These are phyloP conservation scores for Cataglyphis hispanica DNA, from an alignment of 1,140 invertebrate species.

Conservation along the genomic window DNA sequence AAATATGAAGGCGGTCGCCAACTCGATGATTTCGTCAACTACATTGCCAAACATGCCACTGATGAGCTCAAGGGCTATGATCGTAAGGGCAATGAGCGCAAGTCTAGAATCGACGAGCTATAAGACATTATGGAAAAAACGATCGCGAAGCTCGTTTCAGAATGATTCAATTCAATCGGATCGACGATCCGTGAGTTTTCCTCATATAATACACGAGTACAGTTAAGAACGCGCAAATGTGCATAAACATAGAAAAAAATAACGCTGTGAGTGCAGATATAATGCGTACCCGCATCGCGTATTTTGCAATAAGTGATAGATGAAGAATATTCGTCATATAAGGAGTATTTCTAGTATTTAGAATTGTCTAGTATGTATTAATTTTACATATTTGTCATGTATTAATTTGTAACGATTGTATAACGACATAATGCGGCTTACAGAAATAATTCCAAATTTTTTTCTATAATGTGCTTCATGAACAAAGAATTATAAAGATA, in stretches of 20 bases:
- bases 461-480: slow-evolving; percentile 53
- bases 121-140: slow-evolving; percentile 79
- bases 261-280: slow-evolving; percentile 45
- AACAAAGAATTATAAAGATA: slow-evolving; percentile 32
- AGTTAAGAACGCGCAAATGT: not conserved
- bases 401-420: slow-evolving; percentile 68
- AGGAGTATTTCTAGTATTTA: slow-evolving; percentile 51
- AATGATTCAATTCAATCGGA: slow-evolving; percentile 18
- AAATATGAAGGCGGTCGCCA: slow-evolving; percentile 98
- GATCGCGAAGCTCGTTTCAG: slow-evolving; percentile 21
- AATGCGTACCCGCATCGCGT: not conserved
- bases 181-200: slow-evolving; percentile 45
- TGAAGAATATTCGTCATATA: slow-evolving; percentile 6
- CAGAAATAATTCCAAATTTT: slow-evolving; percentile 65
- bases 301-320: slow-evolving; percentile 43
- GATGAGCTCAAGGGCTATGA: slow-evolving; percentile 95
- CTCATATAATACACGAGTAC: slow-evolving; percentile 30
- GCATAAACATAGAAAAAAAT: not conserved
- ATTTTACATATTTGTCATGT: slow-evolving; percentile 58
- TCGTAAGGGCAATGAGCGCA: slow-evolving; percentile 93
- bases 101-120: slow-evolving; percentile 91
- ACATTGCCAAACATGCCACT: slow-evolving; percentile 97
- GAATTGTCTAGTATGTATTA: slow-evolving; percentile 60
- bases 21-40: slow-evolving; percentile 98
- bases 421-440: slow-evolving; percentile 30